A percentile compares a stretch with the other conserved stretches of the same genome.
Evolutionary conservation across 2,113 vertebrate genomes (phyloP).

Genomic region (Mellivora capensis): DNA sequence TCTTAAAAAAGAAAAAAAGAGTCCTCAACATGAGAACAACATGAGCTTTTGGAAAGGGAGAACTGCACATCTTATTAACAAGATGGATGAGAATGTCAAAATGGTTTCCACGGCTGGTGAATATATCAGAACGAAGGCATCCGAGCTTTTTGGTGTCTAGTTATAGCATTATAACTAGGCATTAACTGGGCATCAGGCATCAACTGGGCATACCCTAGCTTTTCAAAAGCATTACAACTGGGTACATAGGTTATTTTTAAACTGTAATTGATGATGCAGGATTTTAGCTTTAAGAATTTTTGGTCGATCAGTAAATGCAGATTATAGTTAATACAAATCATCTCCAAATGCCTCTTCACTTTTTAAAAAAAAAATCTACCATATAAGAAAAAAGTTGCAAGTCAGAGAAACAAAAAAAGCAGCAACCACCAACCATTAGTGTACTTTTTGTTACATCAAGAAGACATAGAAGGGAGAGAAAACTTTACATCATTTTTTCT

Average conservation of each 20-base stretch:
- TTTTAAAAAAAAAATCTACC: neutral
- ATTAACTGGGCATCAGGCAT: neutral
- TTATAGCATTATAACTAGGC: neutral
- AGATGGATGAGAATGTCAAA: neutral
- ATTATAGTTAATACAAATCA: neutral
- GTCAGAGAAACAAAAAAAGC: neutral
- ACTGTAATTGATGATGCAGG: neutral
- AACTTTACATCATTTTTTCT: neutral
- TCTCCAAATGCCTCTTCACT: neutral
- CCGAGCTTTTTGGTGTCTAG: neutral
- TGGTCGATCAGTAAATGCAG: neutral
- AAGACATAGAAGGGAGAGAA: neutral
- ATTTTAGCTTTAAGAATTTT: neutral
- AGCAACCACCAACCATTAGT: neutral
- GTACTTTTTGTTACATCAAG: neutral
- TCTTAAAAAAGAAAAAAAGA: neutral
- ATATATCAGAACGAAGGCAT: neutral
- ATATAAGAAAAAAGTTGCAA: neutral
- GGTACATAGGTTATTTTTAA: conserved; percentile 8
- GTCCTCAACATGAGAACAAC: neutral
- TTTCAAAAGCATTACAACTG: neutral
- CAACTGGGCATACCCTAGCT: neutral
- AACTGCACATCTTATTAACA: neutral
- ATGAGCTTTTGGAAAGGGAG: neutral
- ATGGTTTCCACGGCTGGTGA: neutral